Percentiles rank a stretch among this genome's conserved stretches.
phyloP scores from a whole-genome alignment of 2,113 vertebrate genomes.

The Cochlearius cochlearius region DNA sequence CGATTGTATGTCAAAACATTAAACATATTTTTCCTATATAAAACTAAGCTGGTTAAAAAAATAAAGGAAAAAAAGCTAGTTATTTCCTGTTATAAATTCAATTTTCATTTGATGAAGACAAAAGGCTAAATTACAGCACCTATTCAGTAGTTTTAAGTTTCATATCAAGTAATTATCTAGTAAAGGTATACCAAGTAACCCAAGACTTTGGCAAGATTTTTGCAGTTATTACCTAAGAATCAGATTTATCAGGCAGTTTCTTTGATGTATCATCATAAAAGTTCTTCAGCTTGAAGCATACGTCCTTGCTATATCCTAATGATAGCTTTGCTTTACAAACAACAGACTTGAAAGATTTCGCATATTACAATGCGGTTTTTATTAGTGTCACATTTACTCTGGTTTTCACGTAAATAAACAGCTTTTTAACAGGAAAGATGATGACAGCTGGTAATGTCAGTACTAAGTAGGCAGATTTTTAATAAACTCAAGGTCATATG shows the following conservation, averaged over 20 bases:
- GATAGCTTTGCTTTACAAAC: slow-evolving; percentile 12
- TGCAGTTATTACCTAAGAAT: neutral
- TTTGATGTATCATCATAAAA: slow-evolving; percentile 1
- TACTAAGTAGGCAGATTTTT: neutral
- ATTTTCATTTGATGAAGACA: neutral
- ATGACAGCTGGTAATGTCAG: neutral
- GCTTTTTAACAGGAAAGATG: neutral
- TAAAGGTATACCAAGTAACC: neutral
- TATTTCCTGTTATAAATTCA: neutral
- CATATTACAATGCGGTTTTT: neutral
- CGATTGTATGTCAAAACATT: neutral
- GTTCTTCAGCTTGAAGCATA: neutral
- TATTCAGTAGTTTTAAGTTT: neutral
- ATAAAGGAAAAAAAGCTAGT: too few relatives aligned
- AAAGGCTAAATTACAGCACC: neutral
- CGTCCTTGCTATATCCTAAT: neutral
- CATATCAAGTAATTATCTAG: neutral
- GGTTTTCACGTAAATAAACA: neutral
- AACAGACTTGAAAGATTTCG: neutral
- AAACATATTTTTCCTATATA: neutral
- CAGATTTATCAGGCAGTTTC: neutral
- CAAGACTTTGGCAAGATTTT: neutral
- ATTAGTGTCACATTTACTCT: neutral
- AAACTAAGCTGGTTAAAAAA: neutral
- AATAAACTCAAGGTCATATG: neutral